A percentile compares a stretch with the other conserved stretches of the same genome.
Conservation (phyloP, 1,140 invertebrate genomes). For the Euura lappo region DNA sequence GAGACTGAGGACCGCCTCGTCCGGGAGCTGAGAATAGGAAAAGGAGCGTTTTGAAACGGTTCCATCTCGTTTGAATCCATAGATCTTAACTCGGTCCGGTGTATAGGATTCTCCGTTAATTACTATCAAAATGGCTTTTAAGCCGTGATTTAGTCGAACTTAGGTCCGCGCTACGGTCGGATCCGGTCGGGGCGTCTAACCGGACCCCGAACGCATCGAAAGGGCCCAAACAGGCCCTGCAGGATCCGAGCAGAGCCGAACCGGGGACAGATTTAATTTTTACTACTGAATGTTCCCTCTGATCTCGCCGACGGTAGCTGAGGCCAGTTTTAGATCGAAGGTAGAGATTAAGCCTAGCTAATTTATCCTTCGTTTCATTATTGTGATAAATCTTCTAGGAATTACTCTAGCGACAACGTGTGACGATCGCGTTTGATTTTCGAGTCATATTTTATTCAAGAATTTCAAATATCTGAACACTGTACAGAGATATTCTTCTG, state of each 20-base stretch:
- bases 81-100: slow-evolving; percentile 30
- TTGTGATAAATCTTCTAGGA: background rate
- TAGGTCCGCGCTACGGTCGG: background rate
- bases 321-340: slow-evolving; percentile 20
- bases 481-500: too few species aligned
- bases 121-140: slow-evolving; percentile 37
- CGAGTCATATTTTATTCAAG: background rate
- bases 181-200: background rate
- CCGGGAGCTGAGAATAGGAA: background rate
- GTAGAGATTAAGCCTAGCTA: background rate
- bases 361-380: background rate
- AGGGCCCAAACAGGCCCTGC: background rate
- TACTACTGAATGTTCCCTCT: slow-evolving; percentile 27
- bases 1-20: background rate
- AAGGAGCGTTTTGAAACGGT: background rate
- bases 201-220: background rate
- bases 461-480: background rate
- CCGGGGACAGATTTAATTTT: slow-evolving; percentile 35
- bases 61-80: slow-evolving; percentile 14
- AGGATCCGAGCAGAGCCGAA: background rate
- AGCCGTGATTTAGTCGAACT: slow-evolving; percentile 36
- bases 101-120: slow-evolving; percentile 40
- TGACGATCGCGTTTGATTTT: slow-evolving; percentile 13
- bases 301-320: slow-evolving; percentile 40
- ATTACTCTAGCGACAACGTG: slow-evolving; percentile 28